Conservation (phyloP, 2,797 vertebrate genomes). For the Diglossa cyanea region DNA sequence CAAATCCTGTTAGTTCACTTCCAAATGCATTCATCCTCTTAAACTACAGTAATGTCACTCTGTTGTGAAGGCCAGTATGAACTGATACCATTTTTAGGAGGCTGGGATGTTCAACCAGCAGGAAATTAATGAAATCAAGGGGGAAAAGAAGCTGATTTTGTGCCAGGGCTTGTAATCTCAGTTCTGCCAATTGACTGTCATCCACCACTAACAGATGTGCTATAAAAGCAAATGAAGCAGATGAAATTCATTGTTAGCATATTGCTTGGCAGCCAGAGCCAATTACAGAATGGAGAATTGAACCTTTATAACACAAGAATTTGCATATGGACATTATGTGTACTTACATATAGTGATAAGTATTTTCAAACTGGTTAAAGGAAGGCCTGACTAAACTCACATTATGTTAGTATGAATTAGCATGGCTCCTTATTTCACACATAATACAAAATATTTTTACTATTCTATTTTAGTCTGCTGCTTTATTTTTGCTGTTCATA, state of each 20-base stretch:
- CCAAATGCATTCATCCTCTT: constrained; percentile 8
- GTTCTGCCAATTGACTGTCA: constrained; percentile 43
- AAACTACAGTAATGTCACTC: not conserved
- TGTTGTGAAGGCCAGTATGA: not conserved
- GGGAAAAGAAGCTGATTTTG: not conserved
- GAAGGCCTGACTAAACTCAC: not conserved
- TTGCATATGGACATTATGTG: constrained; percentile 24
- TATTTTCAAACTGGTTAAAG: constrained; percentile 17
- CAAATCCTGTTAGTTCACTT: constrained; percentile 18
- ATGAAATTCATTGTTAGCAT: constrained; percentile 34
- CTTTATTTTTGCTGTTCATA: not conserved
- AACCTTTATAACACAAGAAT: not conserved
- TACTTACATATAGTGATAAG: not conserved
- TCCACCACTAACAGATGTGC: constrained; percentile 48
- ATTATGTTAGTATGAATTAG: not conserved
- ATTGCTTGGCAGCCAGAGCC: not conserved
- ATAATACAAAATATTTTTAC: not conserved
- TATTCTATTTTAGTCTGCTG: not conserved
- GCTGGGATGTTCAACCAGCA: not conserved
- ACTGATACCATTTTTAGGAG: not conserved
- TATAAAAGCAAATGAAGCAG: constrained; percentile 26
- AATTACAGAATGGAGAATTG: not conserved
- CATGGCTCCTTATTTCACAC: not conserved
- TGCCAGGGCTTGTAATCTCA: not conserved
- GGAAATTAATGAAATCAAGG: constrained; percentile 16